Base-by-base conservation (phyloP, 2,888 invertebrate genomes). In the Philopedon plagiatum region DNA sequence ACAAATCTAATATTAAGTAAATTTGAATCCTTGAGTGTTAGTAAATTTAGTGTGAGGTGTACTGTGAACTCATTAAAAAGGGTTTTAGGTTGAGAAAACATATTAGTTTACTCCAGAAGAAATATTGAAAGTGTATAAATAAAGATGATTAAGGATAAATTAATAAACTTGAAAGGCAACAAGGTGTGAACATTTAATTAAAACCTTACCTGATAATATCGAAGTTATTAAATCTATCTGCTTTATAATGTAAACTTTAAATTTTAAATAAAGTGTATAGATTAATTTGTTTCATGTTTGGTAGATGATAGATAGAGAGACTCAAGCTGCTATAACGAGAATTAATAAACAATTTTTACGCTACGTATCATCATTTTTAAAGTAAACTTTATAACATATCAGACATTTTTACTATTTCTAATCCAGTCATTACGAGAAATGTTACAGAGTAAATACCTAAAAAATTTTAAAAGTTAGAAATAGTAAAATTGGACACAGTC, bases 101-200 rank as follows among this genome's bases (percentile, higher is more conserved):
- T 26, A 57, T 58, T 15, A 65, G 32, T 39, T 60, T 58, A 46
- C 32, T 19, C 13, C 11, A 15, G 11, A 21, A 39, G 34, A 37
- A 19, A 21, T n/a, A 37, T 34, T 7, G 57, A 37, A 37, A 57
- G 39, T 60, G 41, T 26, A 60, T 41, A 60, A 60, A 39, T 58
- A 15, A 41, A 60, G 26, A 41, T 41, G 26, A 29, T 60, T 23
- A 44, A 15, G 39, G 39, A 63, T 63, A 49, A 49, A 29, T n/a
- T 13, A 2, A 51, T 63, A 58, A 58, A 63, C 32, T 41, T 13
- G 34, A 26, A 64, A 39, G 37, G 63, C 63, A 73, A 63, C 68
- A 68, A 67, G 39, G 73, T 63, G 68, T 68, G 63, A 73, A 60
- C 57, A 68, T 73, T 73, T 68, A 73, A 72, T 68, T 72, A 72